Percentiles rank a stretch among this genome's conserved stretches.
phyloP scores from a whole-genome alignment of 2,797 vertebrate species.

The Sebastes hubbsi region DNA sequence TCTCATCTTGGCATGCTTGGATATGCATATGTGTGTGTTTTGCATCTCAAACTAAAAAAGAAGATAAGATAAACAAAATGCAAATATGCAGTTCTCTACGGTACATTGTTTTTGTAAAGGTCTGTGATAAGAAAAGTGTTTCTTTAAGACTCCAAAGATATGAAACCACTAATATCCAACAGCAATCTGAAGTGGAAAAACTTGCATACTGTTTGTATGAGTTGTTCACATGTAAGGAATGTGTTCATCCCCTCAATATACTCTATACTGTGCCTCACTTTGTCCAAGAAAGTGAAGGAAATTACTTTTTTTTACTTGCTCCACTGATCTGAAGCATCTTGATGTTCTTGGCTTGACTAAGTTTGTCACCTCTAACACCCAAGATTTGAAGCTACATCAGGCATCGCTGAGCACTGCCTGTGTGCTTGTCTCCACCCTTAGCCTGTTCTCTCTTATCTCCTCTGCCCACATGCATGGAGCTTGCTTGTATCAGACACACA shows the following conservation, averaged over 20 bases:
- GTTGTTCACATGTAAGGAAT: neutral
- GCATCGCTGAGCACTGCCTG: neutral
- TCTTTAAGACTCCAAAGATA: neutral
- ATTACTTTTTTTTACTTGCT: neutral
- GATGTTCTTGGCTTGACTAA: neutral
- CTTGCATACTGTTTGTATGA: neutral
- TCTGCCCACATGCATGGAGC: slow-evolving; percentile 33
- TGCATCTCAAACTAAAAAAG: neutral
- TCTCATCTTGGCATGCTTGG: neutral
- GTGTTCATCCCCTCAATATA: neutral
- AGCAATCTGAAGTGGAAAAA: neutral
- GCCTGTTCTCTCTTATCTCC: slow-evolving; percentile 61
- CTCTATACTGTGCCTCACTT: neutral
- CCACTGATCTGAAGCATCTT: neutral
- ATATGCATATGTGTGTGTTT: neutral
- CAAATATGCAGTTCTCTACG: neutral
- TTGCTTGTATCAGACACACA: slow-evolving; percentile 34
- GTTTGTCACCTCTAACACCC: neutral
- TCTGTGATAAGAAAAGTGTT: neutral
- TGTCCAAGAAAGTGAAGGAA: neutral
- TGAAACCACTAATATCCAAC: neutral
- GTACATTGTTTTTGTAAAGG: neutral
- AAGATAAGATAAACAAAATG: neutral
- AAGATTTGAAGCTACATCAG: neutral
- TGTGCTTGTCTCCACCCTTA: slow-evolving; percentile 46